phyloP scores from a whole-genome alignment of 2,113 vertebrate genomes.

The Osmerus eperlanus region DNA sequence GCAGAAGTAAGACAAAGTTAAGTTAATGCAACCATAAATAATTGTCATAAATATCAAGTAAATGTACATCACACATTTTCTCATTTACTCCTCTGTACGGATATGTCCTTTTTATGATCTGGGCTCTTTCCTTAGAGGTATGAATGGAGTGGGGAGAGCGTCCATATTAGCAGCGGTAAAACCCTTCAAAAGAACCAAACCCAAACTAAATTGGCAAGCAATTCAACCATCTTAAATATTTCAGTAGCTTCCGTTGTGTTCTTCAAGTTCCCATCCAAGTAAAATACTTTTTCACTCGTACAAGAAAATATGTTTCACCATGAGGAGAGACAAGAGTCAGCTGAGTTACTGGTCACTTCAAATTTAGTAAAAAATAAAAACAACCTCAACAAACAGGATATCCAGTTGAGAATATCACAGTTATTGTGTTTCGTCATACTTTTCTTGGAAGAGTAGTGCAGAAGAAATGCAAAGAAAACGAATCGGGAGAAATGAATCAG shows the following conservation, averaged over 20 bases:
- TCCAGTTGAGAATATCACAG: conserved; percentile 57
- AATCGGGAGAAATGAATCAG: conserved; percentile 51
- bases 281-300: conserved; percentile 60
- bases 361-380: conserved; percentile 61
- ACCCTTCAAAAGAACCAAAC: conserved; percentile 59
- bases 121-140: conserved; percentile 45
- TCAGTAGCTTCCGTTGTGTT: conserved; percentile 24
- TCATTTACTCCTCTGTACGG: conserved; percentile 69
- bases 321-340: conserved; percentile 58
- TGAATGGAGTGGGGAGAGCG: conserved; percentile 53
- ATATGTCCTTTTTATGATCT: conserved; percentile 63
- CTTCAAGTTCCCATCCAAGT: conserved; percentile 48
- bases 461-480: conserved; percentile 45
- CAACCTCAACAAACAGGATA: conserved; percentile 55
- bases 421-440: conserved; percentile 56
- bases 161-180: conserved; percentile 73
- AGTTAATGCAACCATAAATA: conserved; percentile 98
- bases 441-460: conserved; percentile 63
- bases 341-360: conserved; percentile 56
- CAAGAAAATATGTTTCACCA: conserved; percentile 69
- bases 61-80: conserved; percentile 84
- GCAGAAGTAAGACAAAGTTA: conserved; percentile 84
- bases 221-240: conserved; percentile 38
- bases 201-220: conserved; percentile 41
- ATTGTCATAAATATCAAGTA: conserved; percentile 98